phyloP scores from a whole-genome alignment of 2,888 invertebrate species.

The Proisotoma minuta region DNA sequence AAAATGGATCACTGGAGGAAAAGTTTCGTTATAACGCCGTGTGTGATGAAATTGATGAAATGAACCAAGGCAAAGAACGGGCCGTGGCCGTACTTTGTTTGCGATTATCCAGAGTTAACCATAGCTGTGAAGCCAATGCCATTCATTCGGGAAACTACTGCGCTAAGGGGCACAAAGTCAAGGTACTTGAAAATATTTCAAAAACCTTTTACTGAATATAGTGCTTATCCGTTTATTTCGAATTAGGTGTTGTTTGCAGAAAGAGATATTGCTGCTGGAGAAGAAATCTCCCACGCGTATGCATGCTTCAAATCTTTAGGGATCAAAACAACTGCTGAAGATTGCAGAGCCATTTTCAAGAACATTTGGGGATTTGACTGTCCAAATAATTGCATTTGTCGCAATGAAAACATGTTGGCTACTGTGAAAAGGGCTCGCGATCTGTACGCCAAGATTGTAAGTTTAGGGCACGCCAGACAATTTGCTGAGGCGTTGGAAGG shows the following conservation, averaged over 20 bases:
- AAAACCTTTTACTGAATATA: too few relatives aligned
- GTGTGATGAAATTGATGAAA: not conserved
- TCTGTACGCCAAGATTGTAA: not conserved
- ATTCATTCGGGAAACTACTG: not conserved
- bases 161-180: too few relatives aligned
- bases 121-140: constrained; percentile 12
- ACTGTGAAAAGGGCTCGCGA: not conserved
- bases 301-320: too few relatives aligned
- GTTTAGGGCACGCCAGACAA: too few relatives aligned
- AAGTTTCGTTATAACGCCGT: constrained; percentile 7
- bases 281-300: constrained; percentile 7
- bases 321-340: too few relatives aligned
- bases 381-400: constrained; percentile 14
- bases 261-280: constrained; percentile 8
- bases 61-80: not conserved
- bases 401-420: not conserved
- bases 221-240: too few relatives aligned
- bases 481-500: too few relatives aligned
- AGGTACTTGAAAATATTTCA: too few relatives aligned
- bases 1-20: not conserved
- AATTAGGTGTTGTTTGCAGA: constrained; percentile 13
- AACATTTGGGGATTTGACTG: constrained; percentile 8
- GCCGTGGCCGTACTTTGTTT: constrained; percentile 12
- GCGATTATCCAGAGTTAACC: constrained; percentile 12
- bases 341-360: not conserved